Evolutionary conservation across 2,797 vertebrate species (phyloP), one percentile per base, ranked within the genome.

Genomic region (Sciurus vulgaris): DNA sequence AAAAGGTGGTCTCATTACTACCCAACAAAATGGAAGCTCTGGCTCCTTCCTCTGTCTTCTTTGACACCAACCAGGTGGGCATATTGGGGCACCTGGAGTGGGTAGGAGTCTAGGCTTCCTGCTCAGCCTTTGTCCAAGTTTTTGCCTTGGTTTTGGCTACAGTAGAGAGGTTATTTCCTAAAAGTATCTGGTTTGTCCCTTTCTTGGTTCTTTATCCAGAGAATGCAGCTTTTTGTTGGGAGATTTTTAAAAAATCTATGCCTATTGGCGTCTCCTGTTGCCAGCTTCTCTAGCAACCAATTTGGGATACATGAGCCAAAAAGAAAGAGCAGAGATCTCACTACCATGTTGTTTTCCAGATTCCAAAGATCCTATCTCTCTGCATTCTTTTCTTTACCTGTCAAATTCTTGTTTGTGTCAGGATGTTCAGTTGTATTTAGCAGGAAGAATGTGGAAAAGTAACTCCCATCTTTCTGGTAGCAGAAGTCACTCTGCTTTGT

Each of bases 101-200:
- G 20, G 18, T 18, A 17, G 70, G 63, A 41, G 28, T 67, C 44
- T 81, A 84, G 56, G 44, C 38, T 82, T 35, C 24, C 10, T 17
- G 15, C 1, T 73, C 15, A 73, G 38, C 17, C 33, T 63, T 73
- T 73, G 12, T 83, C 47, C 54, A 4, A 12, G 76, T 33, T 72
- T 95, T 67, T 65, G 38, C 73, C 83, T 63, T 86, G 47, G 28
- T 59, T 89, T 83, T 56, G 24, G 22, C 65, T 77, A 35, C 1
- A 33, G 51, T 72, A 79, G 35, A 88, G 33, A 41, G 56, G 26
- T 41, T 72, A 54, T 54, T 88, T 96, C 78, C 63, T 94, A 83
- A 76, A 83, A 41, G 6, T 77, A n/a, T 70, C 51, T 86, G 17
- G 77, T 26, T 69, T 61, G 61, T 15, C 5, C 6, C 3, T 86